A percentile compares a stretch with the other conserved stretches of the same genome.
Conservation (phyloP, 2,113 vertebrate genomes). For the Galbula dea region DNA sequence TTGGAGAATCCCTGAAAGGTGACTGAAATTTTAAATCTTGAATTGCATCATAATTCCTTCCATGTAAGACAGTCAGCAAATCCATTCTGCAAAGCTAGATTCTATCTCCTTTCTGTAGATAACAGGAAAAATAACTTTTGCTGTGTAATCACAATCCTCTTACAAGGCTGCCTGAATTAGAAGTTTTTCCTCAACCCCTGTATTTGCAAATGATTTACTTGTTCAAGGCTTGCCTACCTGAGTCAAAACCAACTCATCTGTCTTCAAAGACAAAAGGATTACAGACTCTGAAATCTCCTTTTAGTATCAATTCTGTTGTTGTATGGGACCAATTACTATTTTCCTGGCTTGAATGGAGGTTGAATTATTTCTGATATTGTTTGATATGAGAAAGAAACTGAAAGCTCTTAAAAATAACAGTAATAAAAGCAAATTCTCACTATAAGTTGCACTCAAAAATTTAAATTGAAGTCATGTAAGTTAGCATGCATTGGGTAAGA, state of each 20-base stretch:
- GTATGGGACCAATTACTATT: not conserved
- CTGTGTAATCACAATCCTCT: not conserved
- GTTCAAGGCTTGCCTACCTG: not conserved
- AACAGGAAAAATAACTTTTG: not conserved
- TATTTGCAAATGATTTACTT: not conserved
- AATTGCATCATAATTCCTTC: not conserved
- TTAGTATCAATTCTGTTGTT: not conserved
- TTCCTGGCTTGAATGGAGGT: not conserved
- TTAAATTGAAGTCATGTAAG: constrained; percentile 23
- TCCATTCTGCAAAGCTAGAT: not conserved
- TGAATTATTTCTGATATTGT: not conserved
- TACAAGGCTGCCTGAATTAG: constrained; percentile 15
- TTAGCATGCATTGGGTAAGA: constrained; percentile 17
- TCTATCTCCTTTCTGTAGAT: not conserved
- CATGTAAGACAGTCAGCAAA: not conserved
- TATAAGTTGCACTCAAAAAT: constrained; percentile 23
- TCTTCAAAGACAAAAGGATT: not conserved
- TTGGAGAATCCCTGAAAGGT: not conserved
- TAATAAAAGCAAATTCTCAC: not conserved
- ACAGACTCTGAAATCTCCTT: not conserved
- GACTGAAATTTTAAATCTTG: constrained; percentile 5
- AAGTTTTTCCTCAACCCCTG: not conserved
- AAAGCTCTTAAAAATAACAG: constrained; percentile 1
- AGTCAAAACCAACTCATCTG: not conserved
- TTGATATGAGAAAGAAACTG: not conserved